These are phyloP conservation scores for Amblyjoppa proteus DNA, from an alignment of 2,888 invertebrate genomes.

Conservation along the genomic window DNA sequence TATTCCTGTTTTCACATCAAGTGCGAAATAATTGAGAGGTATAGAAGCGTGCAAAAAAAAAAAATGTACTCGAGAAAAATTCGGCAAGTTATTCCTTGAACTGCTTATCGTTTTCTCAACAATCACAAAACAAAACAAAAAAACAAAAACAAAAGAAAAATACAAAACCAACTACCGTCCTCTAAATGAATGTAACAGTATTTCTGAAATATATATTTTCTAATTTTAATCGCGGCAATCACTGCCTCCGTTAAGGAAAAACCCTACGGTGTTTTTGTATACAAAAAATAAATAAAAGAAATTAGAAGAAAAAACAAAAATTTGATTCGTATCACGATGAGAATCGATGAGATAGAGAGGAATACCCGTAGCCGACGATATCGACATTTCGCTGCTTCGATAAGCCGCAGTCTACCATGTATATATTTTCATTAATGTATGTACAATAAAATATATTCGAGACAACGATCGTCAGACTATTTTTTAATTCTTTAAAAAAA, in stretches of 20 bases:
- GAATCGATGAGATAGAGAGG: slow-evolving; percentile 56
- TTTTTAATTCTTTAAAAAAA: background rate
- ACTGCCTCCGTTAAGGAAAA: slow-evolving; percentile 55
- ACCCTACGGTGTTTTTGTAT: slow-evolving; percentile 6
- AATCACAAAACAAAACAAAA: background rate
- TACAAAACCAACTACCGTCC: slow-evolving; percentile 62
- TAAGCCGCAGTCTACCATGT: slow-evolving; percentile 84
- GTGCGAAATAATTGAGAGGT: slow-evolving; percentile 17
- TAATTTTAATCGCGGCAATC: slow-evolving; percentile 63
- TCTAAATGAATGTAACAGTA: slow-evolving; percentile 58
- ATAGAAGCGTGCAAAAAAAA: slow-evolving; percentile 43
- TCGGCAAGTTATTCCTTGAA: slow-evolving; percentile 28
- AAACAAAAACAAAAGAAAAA: slow-evolving; percentile 19
- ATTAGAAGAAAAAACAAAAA: background rate
- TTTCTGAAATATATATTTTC: slow-evolving; percentile 37
- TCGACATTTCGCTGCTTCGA: slow-evolving; percentile 82
- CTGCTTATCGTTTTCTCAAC: slow-evolving; percentile 36
- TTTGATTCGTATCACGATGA: slow-evolving; percentile 22
- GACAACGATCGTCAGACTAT: slow-evolving; percentile 57
- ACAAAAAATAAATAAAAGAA: background rate
- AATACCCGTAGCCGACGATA: slow-evolving; percentile 70
- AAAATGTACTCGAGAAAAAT: slow-evolving; percentile 2
- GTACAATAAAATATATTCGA: slow-evolving; percentile 81
- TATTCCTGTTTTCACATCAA: slow-evolving; percentile 67
- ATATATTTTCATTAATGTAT: slow-evolving; percentile 85